Conservation (phyloP, 2,797 vertebrate species). For the Gymnothorax reevesii region DNA sequence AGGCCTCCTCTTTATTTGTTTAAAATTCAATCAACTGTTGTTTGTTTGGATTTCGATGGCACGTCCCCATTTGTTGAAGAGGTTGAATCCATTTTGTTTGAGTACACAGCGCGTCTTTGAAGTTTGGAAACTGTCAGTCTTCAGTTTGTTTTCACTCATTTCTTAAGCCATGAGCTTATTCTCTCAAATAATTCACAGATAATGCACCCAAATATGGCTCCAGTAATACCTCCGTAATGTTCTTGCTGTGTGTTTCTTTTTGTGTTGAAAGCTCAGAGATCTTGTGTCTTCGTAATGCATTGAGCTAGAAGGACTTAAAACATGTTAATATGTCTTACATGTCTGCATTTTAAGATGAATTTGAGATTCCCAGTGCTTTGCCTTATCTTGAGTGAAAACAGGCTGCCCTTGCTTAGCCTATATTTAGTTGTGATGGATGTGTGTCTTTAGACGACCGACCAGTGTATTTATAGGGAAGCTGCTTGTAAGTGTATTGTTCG, state of each 20-base stretch:
- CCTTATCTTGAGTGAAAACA: slow-evolving; percentile 58
- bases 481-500: slow-evolving; percentile 30
- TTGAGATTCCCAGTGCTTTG: slow-evolving; percentile 68
- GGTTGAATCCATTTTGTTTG: neutral
- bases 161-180: neutral
- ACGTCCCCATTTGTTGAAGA: neutral
- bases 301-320: slow-evolving; percentile 42
- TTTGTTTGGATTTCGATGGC: neutral
- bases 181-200: neutral
- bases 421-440: slow-evolving; percentile 64
- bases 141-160: neutral
- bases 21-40: neutral
- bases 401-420: slow-evolving; percentile 67
- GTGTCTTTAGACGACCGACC: slow-evolving; percentile 40
- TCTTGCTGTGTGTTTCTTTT: neutral
- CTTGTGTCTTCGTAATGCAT: slow-evolving; percentile 50
- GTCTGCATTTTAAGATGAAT: slow-evolving; percentile 69
- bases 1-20: neutral
- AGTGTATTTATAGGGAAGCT: slow-evolving; percentile 39
- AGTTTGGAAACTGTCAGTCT: neutral
- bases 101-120: neutral
- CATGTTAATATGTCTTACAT: slow-evolving; percentile 53
- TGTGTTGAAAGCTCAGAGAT: slow-evolving; percentile 38
- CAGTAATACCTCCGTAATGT: neutral
- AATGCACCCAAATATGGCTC: too few species aligned